Evolutionary conservation across 2,888 invertebrate species (phyloP).

Genomic region (Chromoteleia sp.): DNA sequence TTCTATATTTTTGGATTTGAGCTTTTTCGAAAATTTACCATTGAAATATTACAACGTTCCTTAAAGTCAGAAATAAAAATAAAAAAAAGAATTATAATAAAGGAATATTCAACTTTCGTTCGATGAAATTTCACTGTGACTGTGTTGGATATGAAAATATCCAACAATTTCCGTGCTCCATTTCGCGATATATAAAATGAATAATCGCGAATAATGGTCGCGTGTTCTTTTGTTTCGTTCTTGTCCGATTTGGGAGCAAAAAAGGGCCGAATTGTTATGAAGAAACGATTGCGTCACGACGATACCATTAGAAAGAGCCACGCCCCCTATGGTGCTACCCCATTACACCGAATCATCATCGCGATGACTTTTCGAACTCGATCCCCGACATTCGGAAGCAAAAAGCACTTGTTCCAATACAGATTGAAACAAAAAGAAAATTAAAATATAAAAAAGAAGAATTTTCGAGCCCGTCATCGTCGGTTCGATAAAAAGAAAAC

Average conservation of each 20-base stretch:
- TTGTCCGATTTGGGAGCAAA: slow-evolving; percentile 66
- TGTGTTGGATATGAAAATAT: not conserved
- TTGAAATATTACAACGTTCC: no score
- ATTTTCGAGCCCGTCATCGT: slow-evolving; percentile 45
- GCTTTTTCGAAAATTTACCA: no score
- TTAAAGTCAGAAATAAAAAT: no score
- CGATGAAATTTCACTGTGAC: no score
- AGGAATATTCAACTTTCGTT: no score
- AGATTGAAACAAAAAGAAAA: slow-evolving; percentile 50
- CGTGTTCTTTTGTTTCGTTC: slow-evolving; percentile 75
- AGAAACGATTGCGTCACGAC: slow-evolving; percentile 83
- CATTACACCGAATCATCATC: slow-evolving; percentile 82
- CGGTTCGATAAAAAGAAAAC: slow-evolving; percentile 24
- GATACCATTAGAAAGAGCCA: slow-evolving; percentile 81
- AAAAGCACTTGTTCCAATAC: slow-evolving; percentile 65
- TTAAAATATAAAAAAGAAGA: slow-evolving; percentile 30
- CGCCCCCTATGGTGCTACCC: slow-evolving; percentile 81
- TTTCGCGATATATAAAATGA: slow-evolving; percentile 50
- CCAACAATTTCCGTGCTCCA: slow-evolving; percentile 43
- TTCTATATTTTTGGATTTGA: no score
- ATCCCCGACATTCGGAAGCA: slow-evolving; percentile 68
- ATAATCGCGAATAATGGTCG: slow-evolving; percentile 71
- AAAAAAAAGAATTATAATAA: no score
- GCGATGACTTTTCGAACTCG: slow-evolving; percentile 72
- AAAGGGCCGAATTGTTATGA: slow-evolving; percentile 71